Evolutionary conservation across 2,797 vertebrate genomes (phyloP), one percentile per base, ranked within the genome.

Genomic region (Darevskia nairensis): DNA sequence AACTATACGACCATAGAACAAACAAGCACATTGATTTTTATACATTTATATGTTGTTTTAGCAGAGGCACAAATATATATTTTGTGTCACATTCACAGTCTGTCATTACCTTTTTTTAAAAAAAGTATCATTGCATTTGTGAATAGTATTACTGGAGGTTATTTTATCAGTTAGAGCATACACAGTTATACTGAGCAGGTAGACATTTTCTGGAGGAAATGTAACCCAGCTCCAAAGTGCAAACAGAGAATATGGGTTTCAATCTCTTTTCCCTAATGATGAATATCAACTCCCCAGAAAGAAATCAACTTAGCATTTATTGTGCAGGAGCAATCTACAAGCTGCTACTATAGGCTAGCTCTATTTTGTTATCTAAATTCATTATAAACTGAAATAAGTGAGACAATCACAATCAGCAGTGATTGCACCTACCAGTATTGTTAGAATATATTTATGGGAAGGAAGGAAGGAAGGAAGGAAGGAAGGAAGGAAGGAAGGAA

Each of bases 291-390:
- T 61, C 46, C 59, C 69, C 71, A 27, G 71, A 55, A 29, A 75
- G 69, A 74, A 72, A 74, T 84, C 69, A 74, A 50, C 32, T 84
- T 39, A 84, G 46, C 50, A 74, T 75, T 39, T 74, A 84, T 41
- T 84, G 69, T 84, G 23, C n/a, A 84, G 69, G 82, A 84, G 32
- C 50, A 84, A 71, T 59, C 82, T 74, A 74, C 82, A 74, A 74
- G 50, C 69, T 75, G 82, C 32, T 74, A 50, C n/a, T 75, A 21
- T 69, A 82, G 80, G 69, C 69, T 74, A 74, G 50, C 19, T 59
- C 75, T 50, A 84, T 74, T 84, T 84, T 74, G 69, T 32, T 84
- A 72, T 72, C 82, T 84, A n/a, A 39, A 69, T 84, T 84, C 21
- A 74, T 75, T 84, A 59, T 75, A 75, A 84, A 74, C 50, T 50